Evolutionary conservation across 2,888 invertebrate species (phyloP).

Genomic region (Stratiomys singularior): DNA sequence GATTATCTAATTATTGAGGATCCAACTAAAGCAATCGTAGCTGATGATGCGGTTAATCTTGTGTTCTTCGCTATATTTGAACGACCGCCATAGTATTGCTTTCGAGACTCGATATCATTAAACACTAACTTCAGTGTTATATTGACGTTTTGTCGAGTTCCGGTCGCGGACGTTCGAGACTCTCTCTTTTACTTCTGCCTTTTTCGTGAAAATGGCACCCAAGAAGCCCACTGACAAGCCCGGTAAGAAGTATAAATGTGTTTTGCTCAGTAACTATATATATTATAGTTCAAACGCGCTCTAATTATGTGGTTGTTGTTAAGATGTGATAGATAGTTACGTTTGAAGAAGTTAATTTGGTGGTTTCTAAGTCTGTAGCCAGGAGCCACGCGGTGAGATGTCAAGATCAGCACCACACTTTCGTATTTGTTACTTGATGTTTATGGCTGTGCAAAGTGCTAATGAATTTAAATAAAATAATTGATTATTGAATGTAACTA

Average conservation of each 20-base stretch:
- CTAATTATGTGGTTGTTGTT: too few relatives aligned
- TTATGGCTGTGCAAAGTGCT: too few relatives aligned
- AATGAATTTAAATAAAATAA: too few relatives aligned
- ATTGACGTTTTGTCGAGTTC: slow-evolving; percentile 14
- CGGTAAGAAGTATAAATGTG: slow-evolving; percentile 71
- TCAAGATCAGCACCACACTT: neutral
- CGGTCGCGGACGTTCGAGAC: slow-evolving; percentile 31
- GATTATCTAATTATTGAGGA: too few relatives aligned
- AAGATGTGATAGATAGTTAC: too few relatives aligned
- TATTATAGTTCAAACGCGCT: neutral
- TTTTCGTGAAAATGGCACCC: slow-evolving; percentile 81
- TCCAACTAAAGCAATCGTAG: too few relatives aligned
- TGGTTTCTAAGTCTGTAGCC: slow-evolving; percentile 4
- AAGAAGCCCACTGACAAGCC: slow-evolving; percentile 88
- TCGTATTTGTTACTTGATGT: neutral
- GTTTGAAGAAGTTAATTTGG: neutral
- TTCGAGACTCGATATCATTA: neutral
- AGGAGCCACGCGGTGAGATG: slow-evolving; percentile 24
- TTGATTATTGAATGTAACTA: too few relatives aligned
- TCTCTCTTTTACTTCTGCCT: slow-evolving; percentile 55
- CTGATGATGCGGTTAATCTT: too few relatives aligned
- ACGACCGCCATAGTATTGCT: too few relatives aligned
- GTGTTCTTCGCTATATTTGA: too few relatives aligned
- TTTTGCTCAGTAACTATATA: slow-evolving; percentile 52
- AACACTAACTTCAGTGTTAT: neutral